phyloP scores from a whole-genome alignment of 1,140 invertebrate genomes.

The Polypedilum vanderplanki region DNA sequence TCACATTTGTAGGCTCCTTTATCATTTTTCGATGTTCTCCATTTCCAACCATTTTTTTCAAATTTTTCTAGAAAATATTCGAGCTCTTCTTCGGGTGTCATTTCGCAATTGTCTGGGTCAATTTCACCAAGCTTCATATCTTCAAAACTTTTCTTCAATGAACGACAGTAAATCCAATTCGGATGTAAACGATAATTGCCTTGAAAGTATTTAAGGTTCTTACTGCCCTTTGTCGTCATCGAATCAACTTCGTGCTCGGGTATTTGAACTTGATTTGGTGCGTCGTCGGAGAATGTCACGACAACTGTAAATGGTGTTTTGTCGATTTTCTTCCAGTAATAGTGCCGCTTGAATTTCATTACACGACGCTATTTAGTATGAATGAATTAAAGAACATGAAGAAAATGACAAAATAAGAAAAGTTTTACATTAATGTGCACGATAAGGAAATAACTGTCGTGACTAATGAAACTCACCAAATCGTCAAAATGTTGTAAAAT shows the following conservation, averaged over 20 bases:
- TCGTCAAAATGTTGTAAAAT: background rate
- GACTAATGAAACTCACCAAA: constrained; percentile 4
- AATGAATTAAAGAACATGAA: background rate
- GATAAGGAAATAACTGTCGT: no score
- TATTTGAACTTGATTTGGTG: background rate
- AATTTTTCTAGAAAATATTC: background rate
- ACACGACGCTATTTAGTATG: constrained; percentile 48
- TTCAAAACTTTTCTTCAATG: background rate
- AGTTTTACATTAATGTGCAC: background rate
- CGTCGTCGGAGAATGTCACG: constrained; percentile 54
- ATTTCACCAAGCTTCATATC: background rate
- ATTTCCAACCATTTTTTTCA: background rate
- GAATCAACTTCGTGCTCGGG: background rate
- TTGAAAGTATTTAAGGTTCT: background rate
- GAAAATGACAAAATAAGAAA: background rate
- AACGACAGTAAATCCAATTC: constrained; percentile 19
- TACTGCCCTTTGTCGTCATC: background rate
- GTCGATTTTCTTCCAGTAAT: constrained; percentile 57
- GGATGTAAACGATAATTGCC: constrained; percentile 7
- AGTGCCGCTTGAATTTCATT: constrained; percentile 54
- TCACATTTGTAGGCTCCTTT: constrained; percentile 1
- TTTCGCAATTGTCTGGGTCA: background rate
- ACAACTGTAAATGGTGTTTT: constrained; percentile 67
- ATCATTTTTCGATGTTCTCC: background rate
- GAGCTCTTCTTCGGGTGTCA: constrained; percentile 8